These are phyloP conservation scores for Leptodactylus fuscus DNA, from an alignment of 2,113 vertebrate genomes.

Conservation along the genomic window DNA sequence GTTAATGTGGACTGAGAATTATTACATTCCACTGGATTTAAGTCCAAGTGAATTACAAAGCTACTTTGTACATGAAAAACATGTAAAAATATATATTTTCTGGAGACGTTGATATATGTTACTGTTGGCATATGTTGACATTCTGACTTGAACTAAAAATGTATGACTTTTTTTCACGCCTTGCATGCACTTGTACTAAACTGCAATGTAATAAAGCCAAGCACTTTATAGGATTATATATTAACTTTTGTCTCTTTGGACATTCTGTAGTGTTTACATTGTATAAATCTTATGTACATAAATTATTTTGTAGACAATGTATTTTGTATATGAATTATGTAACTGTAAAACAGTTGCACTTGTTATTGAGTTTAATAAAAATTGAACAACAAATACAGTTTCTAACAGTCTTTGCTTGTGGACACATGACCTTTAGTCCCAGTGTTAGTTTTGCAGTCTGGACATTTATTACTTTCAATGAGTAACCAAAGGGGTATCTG, in stretches of 20 bases:
- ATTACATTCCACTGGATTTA: neutral
- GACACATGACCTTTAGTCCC: no score
- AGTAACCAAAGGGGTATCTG: no score
- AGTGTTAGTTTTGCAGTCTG: neutral
- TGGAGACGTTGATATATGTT: no score
- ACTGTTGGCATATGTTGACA: no score
- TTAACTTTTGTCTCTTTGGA: neutral
- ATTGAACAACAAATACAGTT: neutral
- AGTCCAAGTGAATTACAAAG: no score
- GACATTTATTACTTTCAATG: neutral
- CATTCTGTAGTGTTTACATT: neutral
- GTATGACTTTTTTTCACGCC: no score
- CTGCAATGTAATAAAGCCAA: neutral
- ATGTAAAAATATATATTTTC: no score
- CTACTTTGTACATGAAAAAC: no score
- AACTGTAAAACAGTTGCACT: neutral
- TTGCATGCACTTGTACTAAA: neutral
- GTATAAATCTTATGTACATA: neutral
- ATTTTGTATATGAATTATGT: neutral
- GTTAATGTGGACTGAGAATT: neutral
- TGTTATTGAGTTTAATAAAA: neutral
- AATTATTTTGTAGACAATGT: neutral
- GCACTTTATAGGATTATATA: neutral
- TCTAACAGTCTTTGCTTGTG: neutral
- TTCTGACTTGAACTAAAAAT: no score